Conservation (phyloP, 2,113 vertebrate genomes). For the Odocoileus virginianus region DNA sequence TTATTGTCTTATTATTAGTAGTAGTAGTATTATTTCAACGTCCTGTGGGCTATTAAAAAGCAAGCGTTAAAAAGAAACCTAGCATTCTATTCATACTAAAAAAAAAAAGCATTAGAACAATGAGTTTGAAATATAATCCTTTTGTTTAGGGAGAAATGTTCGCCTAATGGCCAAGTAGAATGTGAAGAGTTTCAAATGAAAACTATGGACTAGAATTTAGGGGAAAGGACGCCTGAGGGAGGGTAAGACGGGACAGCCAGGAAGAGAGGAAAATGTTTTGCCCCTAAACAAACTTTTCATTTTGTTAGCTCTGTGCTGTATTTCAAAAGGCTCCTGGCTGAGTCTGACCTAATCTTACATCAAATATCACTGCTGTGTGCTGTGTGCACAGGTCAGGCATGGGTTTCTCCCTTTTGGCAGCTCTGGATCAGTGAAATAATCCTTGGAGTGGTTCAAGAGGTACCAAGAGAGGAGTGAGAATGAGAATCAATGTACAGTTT, state of each 20-base stretch:
- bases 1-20: no score
- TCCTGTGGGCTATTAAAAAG: background rate
- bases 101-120: background rate
- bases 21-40: background rate
- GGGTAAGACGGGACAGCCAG: background rate
- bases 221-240: background rate
- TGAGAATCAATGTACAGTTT: background rate
- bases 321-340: background rate
- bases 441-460: background rate
- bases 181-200: slow-evolving; percentile 8
- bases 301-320: background rate
- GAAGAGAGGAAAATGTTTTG: background rate
- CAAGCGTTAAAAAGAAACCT: background rate
- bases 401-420: background rate
- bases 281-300: background rate
- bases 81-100: no score
- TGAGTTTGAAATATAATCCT: background rate
- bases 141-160: background rate
- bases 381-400: background rate
- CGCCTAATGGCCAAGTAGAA: background rate
- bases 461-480: background rate
- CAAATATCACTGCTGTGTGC: slow-evolving; percentile 30
- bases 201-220: background rate
- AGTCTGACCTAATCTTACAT: slow-evolving; percentile 33
- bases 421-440: background rate